Conservation (phyloP, 2,888 invertebrate genomes). For the Eupeodes latifasciatus region DNA sequence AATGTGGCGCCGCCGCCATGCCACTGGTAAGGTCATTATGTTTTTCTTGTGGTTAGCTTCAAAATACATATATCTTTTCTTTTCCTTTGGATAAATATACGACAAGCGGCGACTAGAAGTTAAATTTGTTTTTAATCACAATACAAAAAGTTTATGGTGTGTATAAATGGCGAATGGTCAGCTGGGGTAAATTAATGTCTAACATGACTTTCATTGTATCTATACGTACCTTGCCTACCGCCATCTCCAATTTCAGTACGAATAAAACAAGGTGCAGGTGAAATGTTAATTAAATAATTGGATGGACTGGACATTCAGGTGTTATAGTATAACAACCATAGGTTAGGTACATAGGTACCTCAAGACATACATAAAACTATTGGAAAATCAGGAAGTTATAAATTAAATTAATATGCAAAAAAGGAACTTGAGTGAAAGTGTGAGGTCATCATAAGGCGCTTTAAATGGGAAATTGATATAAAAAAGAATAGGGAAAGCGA, state of each 20-base stretch:
- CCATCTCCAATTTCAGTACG: no score
- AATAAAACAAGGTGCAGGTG: constrained; percentile 49
- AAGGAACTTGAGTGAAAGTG: constrained; percentile 38
- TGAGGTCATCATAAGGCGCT: constrained; percentile 1
- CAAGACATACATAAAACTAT: neutral
- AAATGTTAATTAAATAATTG: constrained; percentile 65
- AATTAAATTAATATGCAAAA: constrained; percentile 13
- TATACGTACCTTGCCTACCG: neutral
- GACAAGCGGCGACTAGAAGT: neutral
- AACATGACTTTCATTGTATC: constrained; percentile 25
- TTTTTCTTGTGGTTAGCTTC: no score
- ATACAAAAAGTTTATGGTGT: no score
- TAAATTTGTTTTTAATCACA: constrained; percentile 15
- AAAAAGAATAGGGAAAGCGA: no score
- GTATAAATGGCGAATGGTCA: neutral
- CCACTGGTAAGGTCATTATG: no score
- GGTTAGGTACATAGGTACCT: neutral
- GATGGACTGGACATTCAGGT: neutral
- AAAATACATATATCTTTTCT: no score
- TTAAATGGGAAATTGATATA: no score
- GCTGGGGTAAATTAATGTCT: neutral
- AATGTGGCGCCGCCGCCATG: neutral
- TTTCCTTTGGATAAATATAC: no score
- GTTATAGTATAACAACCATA: neutral
- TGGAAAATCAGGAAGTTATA: constrained; percentile 25